A percentile compares a stretch with the other conserved stretches of the same genome.
Conservation (phyloP, 2,888 invertebrate genomes). For the Galeruca laticollis region DNA sequence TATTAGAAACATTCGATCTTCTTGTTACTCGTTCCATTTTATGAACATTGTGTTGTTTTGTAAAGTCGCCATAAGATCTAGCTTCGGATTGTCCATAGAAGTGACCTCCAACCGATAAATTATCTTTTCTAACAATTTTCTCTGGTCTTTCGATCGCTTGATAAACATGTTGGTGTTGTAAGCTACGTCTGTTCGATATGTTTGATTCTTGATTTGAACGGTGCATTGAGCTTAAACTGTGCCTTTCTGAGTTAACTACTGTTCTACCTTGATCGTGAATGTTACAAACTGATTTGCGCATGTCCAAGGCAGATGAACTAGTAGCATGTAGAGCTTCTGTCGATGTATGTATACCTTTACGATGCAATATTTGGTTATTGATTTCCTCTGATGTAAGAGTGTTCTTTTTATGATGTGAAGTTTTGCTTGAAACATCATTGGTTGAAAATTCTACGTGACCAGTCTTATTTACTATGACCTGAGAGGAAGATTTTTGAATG, state of each 20-base stretch:
- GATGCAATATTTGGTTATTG: conserved; percentile 81
- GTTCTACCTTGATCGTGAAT: conserved; percentile 80
- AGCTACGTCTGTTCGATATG: conserved; percentile 67
- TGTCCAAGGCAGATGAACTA: conserved; percentile 81
- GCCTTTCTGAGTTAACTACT: conserved; percentile 78
- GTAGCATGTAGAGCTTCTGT: conserved; percentile 81
- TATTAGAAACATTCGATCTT: conserved; percentile 80
- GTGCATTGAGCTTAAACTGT: conserved; percentile 84
- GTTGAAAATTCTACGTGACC: conserved; percentile 3
- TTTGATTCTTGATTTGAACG: conserved; percentile 73
- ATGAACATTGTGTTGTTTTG: conserved; percentile 67
- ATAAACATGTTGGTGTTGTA: conserved; percentile 68
- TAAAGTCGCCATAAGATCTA: conserved; percentile 77
- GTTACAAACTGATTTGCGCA: conserved; percentile 84
- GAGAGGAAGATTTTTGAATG: conserved; percentile 26
- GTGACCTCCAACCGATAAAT: conserved; percentile 78
- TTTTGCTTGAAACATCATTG: conserved; percentile 17
- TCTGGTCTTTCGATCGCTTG: conserved; percentile 73
- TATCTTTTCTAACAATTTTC: conserved; percentile 74
- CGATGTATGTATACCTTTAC: conserved; percentile 77
- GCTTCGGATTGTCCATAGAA: conserved; percentile 82
- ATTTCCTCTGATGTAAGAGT: conserved; percentile 82
- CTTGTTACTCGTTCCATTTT: conserved; percentile 73
- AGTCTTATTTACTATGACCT: neutral
- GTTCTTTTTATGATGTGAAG: conserved; percentile 76